These are phyloP conservation scores for Pituophis catenifer DNA, from an alignment of 2,113 vertebrate species.

Conservation along the genomic window DNA sequence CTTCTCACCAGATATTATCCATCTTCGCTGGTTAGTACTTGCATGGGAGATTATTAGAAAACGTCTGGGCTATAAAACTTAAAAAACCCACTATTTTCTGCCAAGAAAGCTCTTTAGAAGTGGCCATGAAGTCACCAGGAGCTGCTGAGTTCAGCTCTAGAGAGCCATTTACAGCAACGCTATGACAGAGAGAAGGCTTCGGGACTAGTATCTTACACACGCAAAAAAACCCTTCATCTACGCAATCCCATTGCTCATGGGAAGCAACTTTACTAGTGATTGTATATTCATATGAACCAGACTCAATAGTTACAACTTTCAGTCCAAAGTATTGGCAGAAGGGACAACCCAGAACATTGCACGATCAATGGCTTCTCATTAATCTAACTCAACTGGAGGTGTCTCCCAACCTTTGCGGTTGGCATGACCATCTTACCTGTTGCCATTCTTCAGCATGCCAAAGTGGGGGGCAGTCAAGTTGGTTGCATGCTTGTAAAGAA, in stretches of 20 bases:
- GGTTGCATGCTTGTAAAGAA: constrained; percentile 83
- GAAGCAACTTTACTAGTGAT: neutral
- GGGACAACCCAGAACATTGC: neutral
- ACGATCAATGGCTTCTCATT: neutral
- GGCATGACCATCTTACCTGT: constrained; percentile 69
- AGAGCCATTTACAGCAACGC: neutral
- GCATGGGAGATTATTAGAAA: neutral
- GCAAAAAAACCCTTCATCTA: neutral
- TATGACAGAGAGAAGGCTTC: neutral
- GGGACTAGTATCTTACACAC: neutral
- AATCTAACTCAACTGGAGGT: neutral
- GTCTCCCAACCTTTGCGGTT: neutral
- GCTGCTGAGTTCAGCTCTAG: neutral
- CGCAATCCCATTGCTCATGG: neutral
- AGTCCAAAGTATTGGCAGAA: neutral
- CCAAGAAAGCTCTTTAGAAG: neutral
- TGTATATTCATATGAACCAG: neutral
- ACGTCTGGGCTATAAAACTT: neutral
- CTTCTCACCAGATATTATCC: neutral
- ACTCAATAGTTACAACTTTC: neutral
- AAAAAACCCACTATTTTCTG: neutral
- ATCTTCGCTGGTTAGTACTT: neutral
- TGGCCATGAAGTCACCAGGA: neutral
- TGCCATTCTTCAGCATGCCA: constrained; percentile 89
- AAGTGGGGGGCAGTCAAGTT: constrained; percentile 81